These are phyloP conservation scores for Manis crassicaudata DNA, from an alignment of 2,797 vertebrate genomes.

Conservation along the genomic window DNA sequence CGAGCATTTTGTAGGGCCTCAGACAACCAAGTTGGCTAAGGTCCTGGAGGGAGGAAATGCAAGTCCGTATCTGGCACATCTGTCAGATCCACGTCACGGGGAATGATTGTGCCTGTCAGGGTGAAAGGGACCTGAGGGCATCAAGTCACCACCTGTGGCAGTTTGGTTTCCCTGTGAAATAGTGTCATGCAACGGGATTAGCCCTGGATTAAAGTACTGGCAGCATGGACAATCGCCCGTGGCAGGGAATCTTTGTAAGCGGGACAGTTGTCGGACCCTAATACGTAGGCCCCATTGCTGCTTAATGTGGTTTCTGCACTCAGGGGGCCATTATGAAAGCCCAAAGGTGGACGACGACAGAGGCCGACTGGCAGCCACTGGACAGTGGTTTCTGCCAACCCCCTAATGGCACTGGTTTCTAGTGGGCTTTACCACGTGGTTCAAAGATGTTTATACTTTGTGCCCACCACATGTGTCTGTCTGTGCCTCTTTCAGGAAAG, in stretches of 20 bases:
- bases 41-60: background rate
- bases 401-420: background rate
- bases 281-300: rapidly evolving
- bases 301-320: background rate
- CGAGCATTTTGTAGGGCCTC: background rate
- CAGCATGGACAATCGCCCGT: rapidly evolving
- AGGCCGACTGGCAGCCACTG: too few species aligned
- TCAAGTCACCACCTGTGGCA: background rate
- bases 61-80: background rate
- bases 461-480: background rate
- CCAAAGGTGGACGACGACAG: rapidly evolving
- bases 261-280: too few species aligned
- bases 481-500: background rate
- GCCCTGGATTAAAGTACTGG: background rate
- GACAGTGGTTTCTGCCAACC: background rate
- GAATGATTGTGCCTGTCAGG: background rate
- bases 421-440: background rate
- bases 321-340: background rate
- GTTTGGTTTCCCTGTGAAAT: background rate
- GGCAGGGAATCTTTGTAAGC: too few species aligned
- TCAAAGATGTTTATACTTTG: background rate
- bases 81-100: background rate
- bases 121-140: background rate
- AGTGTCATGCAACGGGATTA: background rate
- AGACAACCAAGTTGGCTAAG: too few species aligned